Evolutionary conservation across 2,113 vertebrate species (phyloP), one percentile per base, ranked within the genome.

Genomic region (Anhinga anhinga): DNA sequence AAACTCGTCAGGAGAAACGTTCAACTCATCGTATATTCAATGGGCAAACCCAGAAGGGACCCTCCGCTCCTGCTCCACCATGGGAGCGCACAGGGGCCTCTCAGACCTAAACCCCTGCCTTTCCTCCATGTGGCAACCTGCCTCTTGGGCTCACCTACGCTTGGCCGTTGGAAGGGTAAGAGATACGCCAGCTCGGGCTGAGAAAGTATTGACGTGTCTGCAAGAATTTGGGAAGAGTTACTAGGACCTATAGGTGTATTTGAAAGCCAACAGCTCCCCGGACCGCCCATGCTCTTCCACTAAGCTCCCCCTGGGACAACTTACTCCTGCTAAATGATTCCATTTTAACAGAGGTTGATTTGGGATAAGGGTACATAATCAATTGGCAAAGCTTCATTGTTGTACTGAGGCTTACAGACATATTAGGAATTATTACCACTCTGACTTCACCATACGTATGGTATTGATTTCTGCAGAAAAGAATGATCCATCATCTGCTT

Each of bases 171-270:
- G 42, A 45, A 59, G 19, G 32, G 18, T 7, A 61, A 34, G 18
- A 82, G 30, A 67, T 5, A 21, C 0, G 0, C 5, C 52, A 29
- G 4, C 38, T 30, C 0, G 0, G 61, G 30, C 36, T 69, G n/a
- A 80, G 47, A 20, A 72, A 78, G 25, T 2, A 22, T 18, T 12
- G 0, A 30, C 34, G 40, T 0, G 3, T 32, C 67, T 50, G 23
- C 53, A 44, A 25, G 45, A 53, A 78, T 38, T 20, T 32, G 32
- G 59, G 32, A 87, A 63, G 6, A 47, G 32, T 32, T 62, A 10
- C 23, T 6, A 56, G 34, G 49, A 65, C 3, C 26, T 30, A 11
- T 3, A 0, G 3, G 7, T 27, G 14, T 16, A 34, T 15, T 3
- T 34, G 44, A 84, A 71, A 50, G 21, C 49, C 56, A 82, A 20